Percentiles rank a stretch among this genome's conserved stretches.
Evolutionary conservation across 1,140 invertebrate genomes (phyloP).

Genomic region (Centruroides sculpturatus): DNA sequence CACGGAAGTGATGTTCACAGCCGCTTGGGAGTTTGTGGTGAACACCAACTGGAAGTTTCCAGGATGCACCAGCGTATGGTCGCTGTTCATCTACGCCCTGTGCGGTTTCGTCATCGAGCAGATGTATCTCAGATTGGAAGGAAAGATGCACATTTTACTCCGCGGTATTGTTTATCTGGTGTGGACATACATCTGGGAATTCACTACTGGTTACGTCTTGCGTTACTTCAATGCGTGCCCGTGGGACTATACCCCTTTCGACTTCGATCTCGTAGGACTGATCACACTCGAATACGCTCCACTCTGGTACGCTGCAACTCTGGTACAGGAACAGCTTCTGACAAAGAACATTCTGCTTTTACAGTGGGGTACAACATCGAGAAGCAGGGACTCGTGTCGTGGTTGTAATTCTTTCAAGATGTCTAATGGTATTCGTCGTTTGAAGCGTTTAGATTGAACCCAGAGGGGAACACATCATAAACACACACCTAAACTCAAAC

Average conservation of each 20-base stretch:
- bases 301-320: conserved; percentile 32
- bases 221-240: conserved; percentile 36
- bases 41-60: conserved; percentile 35
- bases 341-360: conserved; percentile 27
- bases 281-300: conserved; percentile 40
- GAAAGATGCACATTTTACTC: conserved; percentile 26
- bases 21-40: conserved; percentile 37
- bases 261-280: conserved; percentile 35
- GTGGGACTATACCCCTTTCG: conserved; percentile 38
- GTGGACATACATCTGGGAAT: conserved; percentile 38
- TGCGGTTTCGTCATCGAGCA: conserved; percentile 32
- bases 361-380: conserved; percentile 19
- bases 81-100: conserved; percentile 35
- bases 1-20: conserved; percentile 38
- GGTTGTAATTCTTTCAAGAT: too few relatives aligned
- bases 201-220: conserved; percentile 33
- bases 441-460: too few relatives aligned
- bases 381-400: too few relatives aligned
- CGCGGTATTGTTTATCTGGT: conserved; percentile 33
- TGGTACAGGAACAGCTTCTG: conserved; percentile 29
- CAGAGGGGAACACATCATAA: too few relatives aligned
- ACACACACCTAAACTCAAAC: too few relatives aligned
- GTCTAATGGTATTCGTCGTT: too few relatives aligned
- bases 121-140: conserved; percentile 25
- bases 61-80: conserved; percentile 35